Conservation (phyloP, 2,797 vertebrate species). For the Sebastes steindachneri region DNA sequence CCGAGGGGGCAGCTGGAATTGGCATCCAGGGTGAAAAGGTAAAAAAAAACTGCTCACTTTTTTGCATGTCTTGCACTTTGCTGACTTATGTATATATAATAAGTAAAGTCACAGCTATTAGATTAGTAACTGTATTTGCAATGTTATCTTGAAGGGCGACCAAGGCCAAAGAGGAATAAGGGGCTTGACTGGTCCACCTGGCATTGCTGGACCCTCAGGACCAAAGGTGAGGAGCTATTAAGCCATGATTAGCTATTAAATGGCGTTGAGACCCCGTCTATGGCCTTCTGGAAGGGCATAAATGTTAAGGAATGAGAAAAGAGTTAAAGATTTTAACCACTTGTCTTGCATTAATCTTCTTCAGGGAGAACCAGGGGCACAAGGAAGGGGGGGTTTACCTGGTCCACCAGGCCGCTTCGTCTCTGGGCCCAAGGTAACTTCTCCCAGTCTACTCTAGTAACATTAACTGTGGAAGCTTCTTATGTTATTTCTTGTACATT, state of each 20-base stretch:
- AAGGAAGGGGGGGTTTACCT: slow-evolving; percentile 85
- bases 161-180: slow-evolving; percentile 90
- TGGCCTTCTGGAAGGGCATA: background rate
- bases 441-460: background rate
- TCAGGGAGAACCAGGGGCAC: slow-evolving; percentile 89
- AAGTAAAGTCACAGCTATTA: background rate
- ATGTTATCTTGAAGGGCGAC: slow-evolving; percentile 83
- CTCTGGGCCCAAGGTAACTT: slow-evolving; percentile 87
- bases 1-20: slow-evolving; percentile 85
- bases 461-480: too few relatives aligned
- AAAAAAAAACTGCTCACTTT: slow-evolving; percentile 2
- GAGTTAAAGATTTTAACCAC: background rate
- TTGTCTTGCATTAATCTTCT: slow-evolving; percentile 9
- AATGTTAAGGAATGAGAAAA: background rate
- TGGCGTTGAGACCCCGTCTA: background rate
- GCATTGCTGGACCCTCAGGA: slow-evolving; percentile 87
- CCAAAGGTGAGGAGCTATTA: slow-evolving; percentile 81
- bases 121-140: background rate
- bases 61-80: background rate
- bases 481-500: too few relatives aligned
- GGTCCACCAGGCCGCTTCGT: slow-evolving; percentile 87
- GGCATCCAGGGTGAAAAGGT: slow-evolving; percentile 93
- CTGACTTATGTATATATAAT: background rate
- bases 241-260: background rate
- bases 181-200: slow-evolving; percentile 87